Evolutionary conservation across 2,113 vertebrate genomes (phyloP).

Genomic region (Ciconia boyciana): DNA sequence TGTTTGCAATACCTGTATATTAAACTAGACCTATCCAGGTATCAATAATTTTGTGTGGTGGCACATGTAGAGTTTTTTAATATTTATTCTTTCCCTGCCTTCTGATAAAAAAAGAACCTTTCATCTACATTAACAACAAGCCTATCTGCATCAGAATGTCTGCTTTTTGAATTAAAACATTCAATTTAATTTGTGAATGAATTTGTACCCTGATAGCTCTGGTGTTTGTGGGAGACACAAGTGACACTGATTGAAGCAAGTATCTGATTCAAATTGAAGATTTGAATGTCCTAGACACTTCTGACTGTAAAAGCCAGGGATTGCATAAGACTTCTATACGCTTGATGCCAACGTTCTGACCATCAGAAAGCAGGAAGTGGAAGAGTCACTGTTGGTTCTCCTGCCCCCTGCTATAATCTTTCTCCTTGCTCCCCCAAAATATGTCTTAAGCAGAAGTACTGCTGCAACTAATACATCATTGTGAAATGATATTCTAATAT

Average conservation of each 20-base stretch:
- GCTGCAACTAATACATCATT: not conserved
- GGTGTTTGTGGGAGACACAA: not conserved
- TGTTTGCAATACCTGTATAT: not conserved
- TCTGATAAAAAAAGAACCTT: not conserved
- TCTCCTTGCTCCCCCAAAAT: not conserved
- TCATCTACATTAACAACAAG: not conserved
- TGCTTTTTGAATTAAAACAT: not conserved
- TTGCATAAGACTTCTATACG: not conserved
- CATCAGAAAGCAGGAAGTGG: not conserved
- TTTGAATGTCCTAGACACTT: not conserved
- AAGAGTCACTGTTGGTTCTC: not conserved
- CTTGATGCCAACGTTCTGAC: not conserved
- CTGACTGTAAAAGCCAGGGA: not conserved
- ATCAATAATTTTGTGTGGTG: not conserved
- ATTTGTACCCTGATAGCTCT: not conserved
- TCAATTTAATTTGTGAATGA: not conserved
- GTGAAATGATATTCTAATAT: not conserved
- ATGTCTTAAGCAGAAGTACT: not conserved
- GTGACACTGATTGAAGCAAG: not conserved
- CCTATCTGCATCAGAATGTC: not conserved
- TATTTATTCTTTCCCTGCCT: not conserved
- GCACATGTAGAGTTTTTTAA: not conserved
- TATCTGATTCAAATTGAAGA: not conserved
- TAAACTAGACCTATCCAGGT: not conserved
- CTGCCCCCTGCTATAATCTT: rapidly evolving